Conservation (phyloP, 64 coral and sea anemone genomes). For the Montipora foliosa region DNA sequence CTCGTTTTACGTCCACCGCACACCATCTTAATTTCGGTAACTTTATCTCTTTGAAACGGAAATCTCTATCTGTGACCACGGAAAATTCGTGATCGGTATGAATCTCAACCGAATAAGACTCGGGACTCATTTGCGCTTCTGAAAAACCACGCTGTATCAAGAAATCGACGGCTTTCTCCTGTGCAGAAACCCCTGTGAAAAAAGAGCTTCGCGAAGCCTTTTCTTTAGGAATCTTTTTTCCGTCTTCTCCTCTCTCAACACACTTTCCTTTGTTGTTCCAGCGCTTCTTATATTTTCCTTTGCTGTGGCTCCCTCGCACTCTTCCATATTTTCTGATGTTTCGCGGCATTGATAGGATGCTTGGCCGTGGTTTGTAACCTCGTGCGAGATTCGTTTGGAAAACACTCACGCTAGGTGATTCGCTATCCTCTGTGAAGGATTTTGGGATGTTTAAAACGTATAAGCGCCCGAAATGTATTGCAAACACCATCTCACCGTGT, state of each 20-base stretch:
- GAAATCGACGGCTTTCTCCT: constrained; percentile 67
- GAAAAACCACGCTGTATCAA: constrained; percentile 41
- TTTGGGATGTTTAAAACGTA: constrained; percentile 93
- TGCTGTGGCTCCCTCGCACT: background rate
- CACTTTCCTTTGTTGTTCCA: background rate
- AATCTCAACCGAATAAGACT: constrained; percentile 32
- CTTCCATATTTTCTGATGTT: constrained; percentile 1
- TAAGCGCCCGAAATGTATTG: constrained; percentile 89
- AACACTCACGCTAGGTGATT: constrained; percentile 73
- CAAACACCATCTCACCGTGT: constrained; percentile 85
- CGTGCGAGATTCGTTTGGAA: constrained; percentile 81
- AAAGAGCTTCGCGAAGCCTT: constrained; percentile 86
- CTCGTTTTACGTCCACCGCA: constrained; percentile 81
- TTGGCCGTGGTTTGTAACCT: constrained; percentile 67
- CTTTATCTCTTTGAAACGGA: constrained; percentile 62
- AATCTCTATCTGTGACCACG: constrained; percentile 66
- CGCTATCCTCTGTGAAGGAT: constrained; percentile 92
- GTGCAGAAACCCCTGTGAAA: constrained; percentile 79
- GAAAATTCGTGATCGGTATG: constrained; percentile 62
- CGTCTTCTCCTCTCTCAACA: background rate
- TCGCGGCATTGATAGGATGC: background rate
- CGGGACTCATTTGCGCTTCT: background rate
- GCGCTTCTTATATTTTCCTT: background rate
- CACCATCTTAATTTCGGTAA: constrained; percentile 88
- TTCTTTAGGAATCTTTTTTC: constrained; percentile 37